Percentiles rank a stretch among this genome's conserved stretches.
Evolutionary conservation across 2,888 invertebrate species (phyloP).

Genomic region (Eupithecia subfuscata): DNA sequence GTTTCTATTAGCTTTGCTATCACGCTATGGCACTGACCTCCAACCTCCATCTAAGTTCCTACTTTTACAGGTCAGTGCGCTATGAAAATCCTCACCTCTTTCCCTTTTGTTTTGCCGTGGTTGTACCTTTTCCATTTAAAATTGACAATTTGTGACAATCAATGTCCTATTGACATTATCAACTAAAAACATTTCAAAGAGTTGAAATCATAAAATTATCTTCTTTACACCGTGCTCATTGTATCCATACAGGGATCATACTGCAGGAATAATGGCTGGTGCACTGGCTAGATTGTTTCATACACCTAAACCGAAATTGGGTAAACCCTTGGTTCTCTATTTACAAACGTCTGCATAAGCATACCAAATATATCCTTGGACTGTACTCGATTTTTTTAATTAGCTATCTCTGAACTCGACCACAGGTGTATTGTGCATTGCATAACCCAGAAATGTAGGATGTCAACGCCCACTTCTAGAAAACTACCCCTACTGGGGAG

Average conservation of each 20-base stretch:
- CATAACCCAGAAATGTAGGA: not conserved
- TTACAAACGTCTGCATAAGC: not conserved
- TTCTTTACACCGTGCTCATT: not conserved
- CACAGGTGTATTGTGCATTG: too few relatives aligned
- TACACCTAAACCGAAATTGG: conserved; percentile 81
- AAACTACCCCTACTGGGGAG: not conserved
- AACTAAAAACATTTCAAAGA: not conserved
- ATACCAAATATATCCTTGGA: too few relatives aligned
- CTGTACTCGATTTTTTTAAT: too few relatives aligned
- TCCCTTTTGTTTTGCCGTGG: not conserved
- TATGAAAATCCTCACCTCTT: not conserved
- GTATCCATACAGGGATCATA: not conserved
- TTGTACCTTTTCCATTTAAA: not conserved
- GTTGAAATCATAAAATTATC: not conserved
- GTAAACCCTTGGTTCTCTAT: conserved; percentile 70
- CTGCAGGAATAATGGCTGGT: conserved; percentile 88
- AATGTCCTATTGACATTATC: not conserved
- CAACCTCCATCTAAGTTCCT: too few relatives aligned
- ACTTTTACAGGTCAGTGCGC: too few relatives aligned
- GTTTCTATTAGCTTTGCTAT: not conserved
- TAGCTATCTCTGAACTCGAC: too few relatives aligned
- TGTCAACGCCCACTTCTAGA: too few relatives aligned
- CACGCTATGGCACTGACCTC: too few relatives aligned
- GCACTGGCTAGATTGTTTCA: conserved; percentile 87
- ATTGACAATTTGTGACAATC: not conserved